Conservation (phyloP, 2,888 invertebrate species). For the Lochmaea capreae region DNA sequence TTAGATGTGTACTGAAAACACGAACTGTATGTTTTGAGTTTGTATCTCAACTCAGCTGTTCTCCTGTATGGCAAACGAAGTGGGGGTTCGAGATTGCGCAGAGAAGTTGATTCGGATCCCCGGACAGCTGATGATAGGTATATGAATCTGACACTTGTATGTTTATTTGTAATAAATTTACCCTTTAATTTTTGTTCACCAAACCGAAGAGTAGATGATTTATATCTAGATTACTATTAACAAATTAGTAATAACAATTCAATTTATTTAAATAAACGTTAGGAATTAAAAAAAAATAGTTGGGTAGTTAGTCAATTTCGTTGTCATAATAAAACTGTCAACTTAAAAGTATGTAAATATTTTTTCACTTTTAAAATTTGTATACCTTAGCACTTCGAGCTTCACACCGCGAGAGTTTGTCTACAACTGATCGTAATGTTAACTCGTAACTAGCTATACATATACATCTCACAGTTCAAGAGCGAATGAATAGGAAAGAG, state of each 20-base stretch:
- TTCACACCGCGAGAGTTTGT: neutral
- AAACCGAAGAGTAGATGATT: neutral
- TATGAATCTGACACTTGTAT: slow-evolving; percentile 48
- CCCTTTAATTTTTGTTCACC: neutral
- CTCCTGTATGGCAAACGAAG: slow-evolving; percentile 54
- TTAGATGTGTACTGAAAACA: slow-evolving; percentile 71
- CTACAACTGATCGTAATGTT: neutral
- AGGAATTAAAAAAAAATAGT: neutral
- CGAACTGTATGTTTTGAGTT: slow-evolving; percentile 66
- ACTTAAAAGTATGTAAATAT: neutral
- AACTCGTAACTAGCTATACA: slow-evolving; percentile 15
- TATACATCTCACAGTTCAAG: neutral
- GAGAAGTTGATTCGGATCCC: slow-evolving; percentile 38
- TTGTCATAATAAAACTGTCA: neutral
- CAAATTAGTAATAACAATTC: neutral
- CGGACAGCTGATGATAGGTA: slow-evolving; percentile 59
- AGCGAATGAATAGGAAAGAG: slow-evolving; percentile 18
- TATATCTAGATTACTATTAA: neutral
- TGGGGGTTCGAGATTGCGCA: slow-evolving; percentile 58
- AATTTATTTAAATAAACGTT: neutral
- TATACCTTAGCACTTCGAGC: neutral
- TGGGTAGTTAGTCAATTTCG: neutral
- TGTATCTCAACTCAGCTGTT: slow-evolving; percentile 66
- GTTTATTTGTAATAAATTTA: slow-evolving; percentile 14
- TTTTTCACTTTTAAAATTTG: neutral